phyloP scores from a whole-genome alignment of 2,888 invertebrate genomes.

The Falcaria lacertinaria region DNA sequence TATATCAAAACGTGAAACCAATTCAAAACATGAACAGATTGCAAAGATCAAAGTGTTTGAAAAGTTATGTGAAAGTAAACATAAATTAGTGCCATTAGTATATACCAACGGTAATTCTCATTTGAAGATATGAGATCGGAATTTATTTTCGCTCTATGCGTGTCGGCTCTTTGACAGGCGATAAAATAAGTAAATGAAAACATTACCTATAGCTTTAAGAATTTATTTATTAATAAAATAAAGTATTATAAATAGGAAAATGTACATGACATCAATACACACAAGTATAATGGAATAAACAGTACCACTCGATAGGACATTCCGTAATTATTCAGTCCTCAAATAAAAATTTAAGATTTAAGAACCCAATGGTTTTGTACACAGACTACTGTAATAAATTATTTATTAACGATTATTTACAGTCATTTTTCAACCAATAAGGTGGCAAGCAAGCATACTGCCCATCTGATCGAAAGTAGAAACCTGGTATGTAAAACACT shows the following conservation, averaged over 20 bases:
- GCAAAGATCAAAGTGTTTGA: slow-evolving; percentile 1
- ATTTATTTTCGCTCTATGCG: not conserved
- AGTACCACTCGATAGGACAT: slow-evolving; percentile 38
- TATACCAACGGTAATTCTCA: not conserved
- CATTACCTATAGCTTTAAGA: slow-evolving; percentile 26
- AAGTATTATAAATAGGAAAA: slow-evolving; percentile 51
- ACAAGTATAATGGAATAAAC: slow-evolving; percentile 61
- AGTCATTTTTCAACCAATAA: too few species aligned
- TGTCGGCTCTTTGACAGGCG: slow-evolving; percentile 5
- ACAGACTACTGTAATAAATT: not conserved
- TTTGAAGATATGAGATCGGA: not conserved
- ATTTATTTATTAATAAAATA: slow-evolving; percentile 53
- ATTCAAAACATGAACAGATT: not conserved
- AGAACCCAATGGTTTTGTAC: not conserved
- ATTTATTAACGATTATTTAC: not conserved
- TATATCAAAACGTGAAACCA: not conserved
- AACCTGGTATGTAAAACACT: too few species aligned
- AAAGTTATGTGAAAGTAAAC: not conserved
- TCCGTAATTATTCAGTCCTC: slow-evolving; percentile 27
- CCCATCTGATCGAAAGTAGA: too few species aligned
- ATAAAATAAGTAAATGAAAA: slow-evolving; percentile 4
- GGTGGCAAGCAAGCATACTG: too few species aligned
- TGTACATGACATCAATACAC: slow-evolving; percentile 57
- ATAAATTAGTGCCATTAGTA: not conserved
- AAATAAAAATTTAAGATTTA: not conserved